These are phyloP conservation scores for Dicerorhinus sumatrensis DNA, from an alignment of 2,113 vertebrate species.

Conservation along the genomic window DNA sequence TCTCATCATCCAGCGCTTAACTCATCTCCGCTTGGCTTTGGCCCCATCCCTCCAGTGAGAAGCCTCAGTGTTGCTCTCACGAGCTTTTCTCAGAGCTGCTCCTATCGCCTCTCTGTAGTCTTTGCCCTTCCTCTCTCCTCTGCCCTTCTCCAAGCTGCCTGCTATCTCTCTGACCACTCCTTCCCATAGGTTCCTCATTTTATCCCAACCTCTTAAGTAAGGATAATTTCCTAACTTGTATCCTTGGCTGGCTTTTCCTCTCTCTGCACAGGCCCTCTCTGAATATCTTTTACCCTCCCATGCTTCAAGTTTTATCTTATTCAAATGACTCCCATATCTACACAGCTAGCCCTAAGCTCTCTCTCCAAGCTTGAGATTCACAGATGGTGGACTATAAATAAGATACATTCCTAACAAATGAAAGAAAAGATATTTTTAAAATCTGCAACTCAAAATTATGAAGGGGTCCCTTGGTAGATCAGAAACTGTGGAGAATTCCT, in stretches of 20 bases:
- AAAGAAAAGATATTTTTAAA: neutral
- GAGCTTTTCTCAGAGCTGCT: neutral
- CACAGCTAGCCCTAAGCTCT: neutral
- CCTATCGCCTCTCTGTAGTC: neutral
- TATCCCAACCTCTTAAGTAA: neutral
- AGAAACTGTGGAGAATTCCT: constrained; percentile 30
- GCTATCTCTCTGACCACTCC: neutral
- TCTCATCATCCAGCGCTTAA: neutral
- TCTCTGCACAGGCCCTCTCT: constrained; percentile 1
- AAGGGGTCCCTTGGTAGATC: neutral
- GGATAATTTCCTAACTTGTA: neutral
- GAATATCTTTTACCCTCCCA: neutral
- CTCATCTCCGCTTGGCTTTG: neutral
- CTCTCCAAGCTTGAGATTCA: constrained; percentile 19
- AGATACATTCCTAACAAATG: constrained; percentile 27
- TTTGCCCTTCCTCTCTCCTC: neutral
- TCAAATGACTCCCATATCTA: constrained; percentile 36
- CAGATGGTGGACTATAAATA: constrained; percentile 58
- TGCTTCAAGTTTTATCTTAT: constrained; percentile 43
- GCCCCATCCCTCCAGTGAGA: neutral
- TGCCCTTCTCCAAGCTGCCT: neutral
- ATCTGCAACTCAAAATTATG: constrained; percentile 25
- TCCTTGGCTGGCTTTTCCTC: neutral
- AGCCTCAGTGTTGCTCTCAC: neutral
- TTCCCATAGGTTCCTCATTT: neutral